A percentile compares a stretch with the other conserved stretches of the same genome.
These are phyloP conservation scores for Antheraea yamamai DNA, from an alignment of 2,888 invertebrate species.

Conservation along the genomic window DNA sequence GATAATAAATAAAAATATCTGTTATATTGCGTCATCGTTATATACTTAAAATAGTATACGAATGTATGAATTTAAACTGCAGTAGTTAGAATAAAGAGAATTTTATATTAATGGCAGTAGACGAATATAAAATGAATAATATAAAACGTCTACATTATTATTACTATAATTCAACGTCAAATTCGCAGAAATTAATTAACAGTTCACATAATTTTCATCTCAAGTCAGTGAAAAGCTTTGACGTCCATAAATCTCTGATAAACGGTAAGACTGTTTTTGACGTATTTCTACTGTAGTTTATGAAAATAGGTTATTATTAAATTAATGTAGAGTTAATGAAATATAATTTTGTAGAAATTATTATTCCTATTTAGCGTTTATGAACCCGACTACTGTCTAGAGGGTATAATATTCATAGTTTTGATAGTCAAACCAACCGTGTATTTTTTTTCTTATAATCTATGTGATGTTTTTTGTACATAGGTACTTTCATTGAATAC, in stretches of 20 bases:
- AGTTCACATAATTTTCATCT: background rate
- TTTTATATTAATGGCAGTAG: background rate
- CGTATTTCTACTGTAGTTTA: background rate
- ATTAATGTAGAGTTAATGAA: background rate
- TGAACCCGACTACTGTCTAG: background rate
- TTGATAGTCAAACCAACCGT: background rate
- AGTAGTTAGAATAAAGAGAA: background rate
- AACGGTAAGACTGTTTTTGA: background rate
- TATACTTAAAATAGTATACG: background rate
- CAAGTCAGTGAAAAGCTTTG: background rate
- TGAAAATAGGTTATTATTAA: background rate
- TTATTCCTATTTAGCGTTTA: background rate
- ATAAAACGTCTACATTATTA: background rate
- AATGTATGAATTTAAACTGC: background rate
- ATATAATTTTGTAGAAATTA: background rate
- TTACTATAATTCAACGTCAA: background rate
- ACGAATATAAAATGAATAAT: background rate
- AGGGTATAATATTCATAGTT: background rate
- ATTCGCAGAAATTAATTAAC: background rate
- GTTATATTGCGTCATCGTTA: conserved; percentile 12
- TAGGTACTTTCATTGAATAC: too few relatives aligned
- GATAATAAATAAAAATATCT: background rate
- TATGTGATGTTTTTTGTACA: background rate
- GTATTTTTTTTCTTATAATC: background rate
- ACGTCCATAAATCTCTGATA: background rate